These are phyloP conservation scores for Ctenopoma multispine DNA, from an alignment of 2,797 vertebrate genomes.

Conservation along the genomic window DNA sequence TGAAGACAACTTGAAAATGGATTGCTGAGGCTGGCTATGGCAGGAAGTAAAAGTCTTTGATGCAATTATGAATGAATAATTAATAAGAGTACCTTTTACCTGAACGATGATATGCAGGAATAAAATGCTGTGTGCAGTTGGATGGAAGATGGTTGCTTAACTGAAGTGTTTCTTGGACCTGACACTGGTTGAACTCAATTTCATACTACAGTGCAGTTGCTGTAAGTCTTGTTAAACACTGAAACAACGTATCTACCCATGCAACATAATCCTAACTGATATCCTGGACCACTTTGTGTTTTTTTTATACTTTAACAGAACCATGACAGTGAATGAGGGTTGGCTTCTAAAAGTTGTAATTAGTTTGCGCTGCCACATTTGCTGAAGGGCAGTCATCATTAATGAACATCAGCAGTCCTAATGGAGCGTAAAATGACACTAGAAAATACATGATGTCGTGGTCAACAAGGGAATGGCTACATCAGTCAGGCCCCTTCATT, in stretches of 20 bases:
- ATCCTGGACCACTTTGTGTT: constrained; percentile 5
- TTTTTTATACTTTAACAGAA: constrained; percentile 4
- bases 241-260: constrained; percentile 1
- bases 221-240: constrained; percentile 16
- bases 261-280: constrained; percentile 13
- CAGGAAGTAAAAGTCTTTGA: constrained; percentile 43
- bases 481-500: constrained; percentile 60
- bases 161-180: constrained; percentile 14
- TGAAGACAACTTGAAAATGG: constrained; percentile 57
- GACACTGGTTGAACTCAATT: constrained; percentile 16
- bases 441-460: constrained; percentile 75
- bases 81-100: constrained; percentile 54
- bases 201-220: neutral
- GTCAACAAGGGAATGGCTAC: constrained; percentile 69
- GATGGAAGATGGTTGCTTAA: constrained; percentile 18
- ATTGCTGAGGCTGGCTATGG: constrained; percentile 11
- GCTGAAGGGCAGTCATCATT: constrained; percentile 77
- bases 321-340: constrained; percentile 52
- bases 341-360: constrained; percentile 73
- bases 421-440: constrained; percentile 80
- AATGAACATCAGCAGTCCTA: constrained; percentile 78
- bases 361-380: constrained; percentile 74
- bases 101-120: constrained; percentile 19
- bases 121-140: constrained; percentile 12
- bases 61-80: constrained; percentile 62